Base-by-base conservation (phyloP, 2,888 invertebrate species). In the Marasmarcha lunaedactyla region DNA sequence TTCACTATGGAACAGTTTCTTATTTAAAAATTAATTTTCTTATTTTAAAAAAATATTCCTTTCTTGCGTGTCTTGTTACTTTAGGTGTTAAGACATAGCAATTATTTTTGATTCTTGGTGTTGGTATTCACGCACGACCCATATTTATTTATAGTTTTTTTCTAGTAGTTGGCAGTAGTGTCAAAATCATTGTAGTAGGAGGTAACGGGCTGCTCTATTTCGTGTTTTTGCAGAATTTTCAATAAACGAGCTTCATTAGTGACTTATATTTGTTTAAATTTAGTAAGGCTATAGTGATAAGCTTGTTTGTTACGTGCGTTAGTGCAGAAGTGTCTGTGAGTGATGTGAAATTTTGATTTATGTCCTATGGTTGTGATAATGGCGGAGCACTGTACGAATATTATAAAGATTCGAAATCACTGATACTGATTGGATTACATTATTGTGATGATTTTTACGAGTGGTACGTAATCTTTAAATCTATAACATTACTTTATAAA, bases 321-420 rank as follows among this genome's bases (percentile, higher is more conserved):
- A 48, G 56, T 57, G 57, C 47, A 50, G 64, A 57, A 67, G 47
- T 66, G 61, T 64, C 53, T 52, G 43, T 46, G 45, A 41, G 53
- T 61, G 60, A 55, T 48, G 57, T 59, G 56, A 59, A 61, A 62
- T 58, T 48, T 55, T 57, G 57, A 47, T 50, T 65, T 58, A 67
- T 66, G 61, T 64, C 54, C 47, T 51, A 47, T 45, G 49, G 49
- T 58, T 57, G 60, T 54, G 55, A 51, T 64, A 76, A 79, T 79
- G 79, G 79, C 79, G 74, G 68, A 52, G 45, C 42, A 41, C 42
- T 45, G 46, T 42, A 57, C 50, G 56, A 48, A 52, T 52, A 55
- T 56, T 55, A 50, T 57, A 62, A 72, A 77, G 77, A 77, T 76
- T 74, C 52, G 62, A 59, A 51, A 51, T 54, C 51, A 57, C 43